These are phyloP conservation scores for Channa argus DNA, from an alignment of 2,113 vertebrate species.

Conservation along the genomic window DNA sequence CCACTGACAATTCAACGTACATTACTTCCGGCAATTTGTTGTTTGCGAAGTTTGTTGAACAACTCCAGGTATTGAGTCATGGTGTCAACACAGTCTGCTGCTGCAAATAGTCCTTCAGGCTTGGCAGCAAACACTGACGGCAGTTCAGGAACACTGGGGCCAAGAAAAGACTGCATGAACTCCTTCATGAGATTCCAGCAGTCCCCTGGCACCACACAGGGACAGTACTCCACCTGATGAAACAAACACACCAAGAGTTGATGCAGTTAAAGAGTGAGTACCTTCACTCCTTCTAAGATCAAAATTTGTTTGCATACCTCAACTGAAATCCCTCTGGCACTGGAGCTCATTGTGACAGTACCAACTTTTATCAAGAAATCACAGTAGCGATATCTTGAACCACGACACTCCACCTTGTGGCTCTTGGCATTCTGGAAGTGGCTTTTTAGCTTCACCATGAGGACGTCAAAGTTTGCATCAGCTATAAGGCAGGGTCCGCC, in stretches of 20 bases:
- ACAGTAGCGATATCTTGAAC: constrained; percentile 94
- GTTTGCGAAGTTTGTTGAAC: constrained; percentile 97
- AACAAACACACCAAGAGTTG: constrained; percentile 37
- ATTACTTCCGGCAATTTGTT: constrained; percentile 90
- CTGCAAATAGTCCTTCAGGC: constrained; percentile 89
- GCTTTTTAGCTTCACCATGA: constrained; percentile 97
- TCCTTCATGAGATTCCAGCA: constrained; percentile 97
- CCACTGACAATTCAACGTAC: constrained; percentile 82
- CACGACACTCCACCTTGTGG: constrained; percentile 97
- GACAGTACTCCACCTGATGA: constrained; percentile 94
- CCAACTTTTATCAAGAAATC: constrained; percentile 98
- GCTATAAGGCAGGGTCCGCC: constrained; percentile 93
- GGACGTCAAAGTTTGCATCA: constrained; percentile 94
- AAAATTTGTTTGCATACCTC: constrained; percentile 83
- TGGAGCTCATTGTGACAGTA: constrained; percentile 95
- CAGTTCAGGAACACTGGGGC: constrained; percentile 86
- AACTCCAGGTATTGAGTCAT: constrained; percentile 98
- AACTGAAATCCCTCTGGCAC: constrained; percentile 93
- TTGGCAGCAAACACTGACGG: constrained; percentile 89
- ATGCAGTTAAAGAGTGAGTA: neutral
- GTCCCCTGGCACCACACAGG: constrained; percentile 94
- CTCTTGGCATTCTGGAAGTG: constrained; percentile 98
- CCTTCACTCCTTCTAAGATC: neutral
- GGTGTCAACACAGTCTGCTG: constrained; percentile 89
- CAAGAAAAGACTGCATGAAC: constrained; percentile 96